These are phyloP conservation scores for Melanargia galathea DNA, from an alignment of 2,888 invertebrate genomes.

Conservation along the genomic window DNA sequence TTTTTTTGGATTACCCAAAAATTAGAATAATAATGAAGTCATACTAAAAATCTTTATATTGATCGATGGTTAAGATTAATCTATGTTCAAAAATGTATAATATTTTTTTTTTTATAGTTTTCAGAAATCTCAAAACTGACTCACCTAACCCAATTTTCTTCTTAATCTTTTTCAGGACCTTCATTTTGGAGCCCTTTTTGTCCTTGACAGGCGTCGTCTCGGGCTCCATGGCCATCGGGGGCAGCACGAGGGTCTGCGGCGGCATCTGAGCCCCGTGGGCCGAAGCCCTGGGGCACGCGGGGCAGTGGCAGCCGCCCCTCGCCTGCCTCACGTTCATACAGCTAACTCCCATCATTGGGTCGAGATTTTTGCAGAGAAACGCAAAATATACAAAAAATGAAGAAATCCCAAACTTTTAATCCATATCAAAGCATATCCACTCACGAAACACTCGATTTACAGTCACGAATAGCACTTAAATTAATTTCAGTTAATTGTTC, in stretches of 20 bases:
- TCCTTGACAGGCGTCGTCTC: constrained; percentile 75
- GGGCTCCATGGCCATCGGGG: constrained; percentile 74
- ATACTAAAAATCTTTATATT: too few species aligned
- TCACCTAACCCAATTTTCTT: constrained; percentile 93
- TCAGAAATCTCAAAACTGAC: constrained; percentile 50
- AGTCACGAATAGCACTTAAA: constrained; percentile 40
- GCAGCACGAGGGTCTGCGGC: constrained; percentile 73
- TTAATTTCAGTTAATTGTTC: constrained; percentile 21
- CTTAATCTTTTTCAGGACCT: constrained; percentile 94
- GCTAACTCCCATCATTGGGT: constrained; percentile 80
- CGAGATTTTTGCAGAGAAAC: constrained; percentile 18
- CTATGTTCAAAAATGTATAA: not conserved
- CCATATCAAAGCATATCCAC: constrained; percentile 45
- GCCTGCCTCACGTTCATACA: constrained; percentile 81
- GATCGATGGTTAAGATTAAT: too few species aligned
- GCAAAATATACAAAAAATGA: too few species aligned
- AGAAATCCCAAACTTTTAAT: constrained; percentile 33
- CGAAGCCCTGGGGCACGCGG: constrained; percentile 76
- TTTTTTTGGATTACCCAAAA: too few species aligned
- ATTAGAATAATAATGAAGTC: too few species aligned
- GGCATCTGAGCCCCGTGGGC: constrained; percentile 67
- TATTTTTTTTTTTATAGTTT: too few species aligned
- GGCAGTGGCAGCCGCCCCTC: constrained; percentile 81
- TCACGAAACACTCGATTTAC: constrained; percentile 36
- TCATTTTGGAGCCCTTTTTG: constrained; percentile 87